These are phyloP conservation scores for Rhimphoctona megacephalus DNA, from an alignment of 2,888 invertebrate species.

Conservation along the genomic window DNA sequence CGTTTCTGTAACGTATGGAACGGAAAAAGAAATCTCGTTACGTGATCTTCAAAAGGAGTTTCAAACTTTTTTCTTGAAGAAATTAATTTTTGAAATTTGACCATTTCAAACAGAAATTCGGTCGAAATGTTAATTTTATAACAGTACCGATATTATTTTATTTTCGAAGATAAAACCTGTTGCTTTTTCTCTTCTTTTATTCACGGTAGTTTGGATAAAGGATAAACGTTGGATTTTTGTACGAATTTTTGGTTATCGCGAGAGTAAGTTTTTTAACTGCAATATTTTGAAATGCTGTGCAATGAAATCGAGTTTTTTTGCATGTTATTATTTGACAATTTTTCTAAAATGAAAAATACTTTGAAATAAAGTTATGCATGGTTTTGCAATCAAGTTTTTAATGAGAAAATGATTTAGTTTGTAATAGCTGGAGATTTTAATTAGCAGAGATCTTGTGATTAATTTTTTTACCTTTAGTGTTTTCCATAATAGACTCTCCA, in stretches of 20 bases:
- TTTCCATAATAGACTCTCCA: not conserved
- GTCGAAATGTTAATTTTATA: not conserved
- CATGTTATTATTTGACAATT: not conserved
- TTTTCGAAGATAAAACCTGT: not conserved
- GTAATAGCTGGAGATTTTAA: not conserved
- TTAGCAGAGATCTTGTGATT: not conserved
- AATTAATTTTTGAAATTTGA: not conserved
- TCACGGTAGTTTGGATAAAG: not conserved
- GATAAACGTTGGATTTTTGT: not conserved
- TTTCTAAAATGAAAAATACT: not conserved
- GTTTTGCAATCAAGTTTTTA: not conserved
- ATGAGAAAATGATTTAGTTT: not conserved
- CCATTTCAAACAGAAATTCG: not conserved
- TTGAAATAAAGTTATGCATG: not conserved
- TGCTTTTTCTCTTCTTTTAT: not conserved
- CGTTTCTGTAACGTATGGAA: conserved; percentile 58
- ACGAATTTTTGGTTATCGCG: not conserved
- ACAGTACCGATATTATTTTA: not conserved
- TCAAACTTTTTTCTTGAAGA: not conserved
- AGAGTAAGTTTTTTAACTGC: not conserved
- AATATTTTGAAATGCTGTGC: not conserved
- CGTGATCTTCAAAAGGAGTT: not conserved
- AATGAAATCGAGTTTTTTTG: not conserved
- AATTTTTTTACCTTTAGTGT: not conserved
- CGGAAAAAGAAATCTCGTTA: not conserved